A percentile compares a stretch with the other conserved stretches of the same genome.
These are phyloP conservation scores for Glaucidium brasilianum DNA, from an alignment of 2,113 vertebrate species.

Conservation along the genomic window DNA sequence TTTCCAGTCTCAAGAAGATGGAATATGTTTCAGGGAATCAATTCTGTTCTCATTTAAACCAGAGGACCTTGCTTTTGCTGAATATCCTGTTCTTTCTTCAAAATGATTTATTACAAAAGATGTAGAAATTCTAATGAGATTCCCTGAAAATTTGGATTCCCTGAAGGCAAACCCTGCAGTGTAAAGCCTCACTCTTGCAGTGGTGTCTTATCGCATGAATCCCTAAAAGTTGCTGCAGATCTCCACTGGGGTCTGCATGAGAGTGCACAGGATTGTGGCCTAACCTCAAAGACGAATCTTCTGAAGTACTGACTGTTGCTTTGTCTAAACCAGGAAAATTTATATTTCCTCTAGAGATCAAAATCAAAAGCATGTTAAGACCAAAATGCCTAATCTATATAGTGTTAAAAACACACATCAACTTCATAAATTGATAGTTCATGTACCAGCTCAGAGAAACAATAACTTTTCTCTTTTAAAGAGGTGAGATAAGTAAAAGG, in stretches of 20 bases:
- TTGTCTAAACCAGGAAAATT: not conserved
- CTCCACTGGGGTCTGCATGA: not conserved
- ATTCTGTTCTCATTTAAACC: not conserved
- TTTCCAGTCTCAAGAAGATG: not conserved
- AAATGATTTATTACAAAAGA: constrained; percentile 1
- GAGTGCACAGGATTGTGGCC: not conserved
- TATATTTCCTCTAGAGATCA: not conserved
- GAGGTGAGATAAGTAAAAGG: not conserved
- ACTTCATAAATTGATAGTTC: not conserved
- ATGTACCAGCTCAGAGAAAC: not conserved
- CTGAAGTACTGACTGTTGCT: not conserved
- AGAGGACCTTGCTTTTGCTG: not conserved
- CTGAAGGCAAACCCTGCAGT: not conserved
- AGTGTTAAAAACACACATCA: not conserved
- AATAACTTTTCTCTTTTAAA: not conserved
- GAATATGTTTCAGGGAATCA: not conserved
- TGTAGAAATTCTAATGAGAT: not conserved
- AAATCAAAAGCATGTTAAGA: not conserved
- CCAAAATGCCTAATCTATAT: not conserved
- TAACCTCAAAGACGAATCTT: not conserved
- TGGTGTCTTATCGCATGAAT: not conserved
- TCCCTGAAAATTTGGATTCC: not conserved
- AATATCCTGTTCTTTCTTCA: not conserved
- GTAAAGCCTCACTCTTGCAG: not conserved
- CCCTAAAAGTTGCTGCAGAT: not conserved